Base-by-base conservation (phyloP, 1,140 invertebrate genomes). In the Coboldia fuscipes region DNA sequence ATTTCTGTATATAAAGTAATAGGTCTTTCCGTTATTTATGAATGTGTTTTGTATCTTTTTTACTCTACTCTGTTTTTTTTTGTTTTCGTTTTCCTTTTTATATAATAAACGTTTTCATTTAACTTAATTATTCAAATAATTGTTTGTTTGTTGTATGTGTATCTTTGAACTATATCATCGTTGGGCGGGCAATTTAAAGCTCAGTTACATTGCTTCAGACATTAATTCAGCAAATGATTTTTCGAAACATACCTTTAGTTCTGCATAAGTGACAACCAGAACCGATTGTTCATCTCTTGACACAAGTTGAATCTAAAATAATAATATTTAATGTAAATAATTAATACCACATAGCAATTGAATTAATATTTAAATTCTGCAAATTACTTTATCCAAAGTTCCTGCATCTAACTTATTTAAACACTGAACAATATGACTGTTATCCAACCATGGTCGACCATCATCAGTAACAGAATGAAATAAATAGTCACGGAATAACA, bases 401-500 rank as follows among this genome's bases (percentile, higher is more conserved):
- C 92, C 94, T 39, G 78, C 71, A 50, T 85, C 82, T 36, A 96
- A 67, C 58, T 96, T 93, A 57, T 97, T 97, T 33, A 98, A 70
- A 57, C 79, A 88, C 47, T 83, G 72, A 13, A 92, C 72, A 38
- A 98, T 72, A 54, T 98, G 94, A 29, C 88, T 78, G 63, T 94
- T 74, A 61, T 97, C 93, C 24, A 97, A 54, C 85, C 88, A 97
- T 8, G 94, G 90, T 36, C 76, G 65, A 19, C 90, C 92, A 54
- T 92, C 84, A 41, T 81, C 75, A 22, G 78, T 79, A 24, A 93
- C 79, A 50, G 81, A 74, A 65, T 98, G 93, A 61, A 97, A 97
- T 42, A 97, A 60, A 56, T 93, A 94, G 62, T 97, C 94, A 40
- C 93, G 68, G 63, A 97, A 97, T 46, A 98, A 60, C 65, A 97